A percentile compares a stretch with the other conserved stretches of the same genome.
phyloP scores from a whole-genome alignment of 2,797 vertebrate species.

The Apogon talboti region DNA sequence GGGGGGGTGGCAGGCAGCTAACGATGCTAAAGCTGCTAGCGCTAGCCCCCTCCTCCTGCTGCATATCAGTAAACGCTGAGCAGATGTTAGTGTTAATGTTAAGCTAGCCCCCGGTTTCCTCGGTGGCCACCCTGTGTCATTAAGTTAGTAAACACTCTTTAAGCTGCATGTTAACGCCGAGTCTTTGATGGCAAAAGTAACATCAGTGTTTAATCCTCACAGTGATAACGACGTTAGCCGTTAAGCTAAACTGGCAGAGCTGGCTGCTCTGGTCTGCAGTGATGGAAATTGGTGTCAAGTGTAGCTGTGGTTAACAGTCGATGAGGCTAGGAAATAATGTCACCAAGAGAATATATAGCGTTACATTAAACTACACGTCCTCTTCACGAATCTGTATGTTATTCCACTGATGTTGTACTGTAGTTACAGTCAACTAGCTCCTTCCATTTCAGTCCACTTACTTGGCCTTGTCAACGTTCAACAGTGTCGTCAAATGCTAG shows the following conservation, averaged over 20 bases:
- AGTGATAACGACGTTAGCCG: conserved; percentile 55
- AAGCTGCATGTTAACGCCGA: not conserved
- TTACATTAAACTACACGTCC: no score
- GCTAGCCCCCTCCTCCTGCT: conserved; percentile 51
- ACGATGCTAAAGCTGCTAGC: conserved; percentile 70
- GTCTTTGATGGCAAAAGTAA: not conserved
- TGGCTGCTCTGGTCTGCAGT: conserved; percentile 33
- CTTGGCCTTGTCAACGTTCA: no score
- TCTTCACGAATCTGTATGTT: no score
- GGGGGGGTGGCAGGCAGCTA: conserved; percentile 66
- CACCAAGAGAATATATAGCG: no score
- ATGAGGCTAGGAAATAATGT: no score
- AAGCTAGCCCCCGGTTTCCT: not conserved
- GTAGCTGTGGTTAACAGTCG: not conserved
- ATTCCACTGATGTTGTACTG: no score
- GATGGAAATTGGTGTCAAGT: conserved; percentile 37
- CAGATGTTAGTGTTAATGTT: conserved; percentile 41
- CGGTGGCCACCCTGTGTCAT: not conserved
- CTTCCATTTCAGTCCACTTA: no score
- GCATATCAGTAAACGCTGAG: conserved; percentile 41
- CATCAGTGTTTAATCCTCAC: conserved; percentile 32
- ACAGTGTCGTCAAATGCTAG: no score
- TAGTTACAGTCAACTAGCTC: no score
- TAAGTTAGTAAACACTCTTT: not conserved
- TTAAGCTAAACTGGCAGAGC: conserved; percentile 37